phyloP scores from a whole-genome alignment of 92 coral and sea anemone species.

The Zoanthus solanderi region DNA sequence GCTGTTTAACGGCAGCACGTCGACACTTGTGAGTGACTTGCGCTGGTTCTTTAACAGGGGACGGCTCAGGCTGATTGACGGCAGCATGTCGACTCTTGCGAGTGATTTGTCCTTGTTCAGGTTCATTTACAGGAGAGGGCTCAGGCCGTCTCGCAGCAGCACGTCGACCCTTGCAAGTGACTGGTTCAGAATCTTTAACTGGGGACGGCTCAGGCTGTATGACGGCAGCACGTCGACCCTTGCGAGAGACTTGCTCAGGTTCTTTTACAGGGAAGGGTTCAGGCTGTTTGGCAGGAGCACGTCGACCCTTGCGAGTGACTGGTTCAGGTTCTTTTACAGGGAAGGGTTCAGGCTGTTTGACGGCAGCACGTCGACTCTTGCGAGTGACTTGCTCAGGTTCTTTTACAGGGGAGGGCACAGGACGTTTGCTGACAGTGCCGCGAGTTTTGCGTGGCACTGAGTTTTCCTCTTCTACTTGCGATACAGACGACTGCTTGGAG shows the following conservation, averaged over 20 bases:
- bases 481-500: neutral
- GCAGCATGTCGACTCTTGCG: constrained; percentile 26
- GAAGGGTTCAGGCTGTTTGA: neutral
- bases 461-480: neutral
- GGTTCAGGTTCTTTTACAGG: constrained; percentile 1
- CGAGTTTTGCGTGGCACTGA: neutral
- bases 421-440: neutral
- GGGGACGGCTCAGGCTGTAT: neutral
- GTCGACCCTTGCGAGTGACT: constrained; percentile 24
- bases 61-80: neutral
- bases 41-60: neutral
- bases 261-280: neutral
- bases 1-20: neutral
- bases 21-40: neutral
- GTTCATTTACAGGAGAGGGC: neutral
- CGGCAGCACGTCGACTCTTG: neutral
- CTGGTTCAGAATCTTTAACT: neutral
- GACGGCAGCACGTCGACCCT: neutral
- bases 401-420: constrained; percentile 23
- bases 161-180: neutral
- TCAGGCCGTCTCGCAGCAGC: neutral
- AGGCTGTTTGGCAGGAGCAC: neutral
- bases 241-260: neutral
- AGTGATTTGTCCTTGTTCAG: neutral
- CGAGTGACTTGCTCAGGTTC: neutral